Evolutionary conservation across 2,113 vertebrate species (phyloP).

Genomic region (Clarias batrachus): DNA sequence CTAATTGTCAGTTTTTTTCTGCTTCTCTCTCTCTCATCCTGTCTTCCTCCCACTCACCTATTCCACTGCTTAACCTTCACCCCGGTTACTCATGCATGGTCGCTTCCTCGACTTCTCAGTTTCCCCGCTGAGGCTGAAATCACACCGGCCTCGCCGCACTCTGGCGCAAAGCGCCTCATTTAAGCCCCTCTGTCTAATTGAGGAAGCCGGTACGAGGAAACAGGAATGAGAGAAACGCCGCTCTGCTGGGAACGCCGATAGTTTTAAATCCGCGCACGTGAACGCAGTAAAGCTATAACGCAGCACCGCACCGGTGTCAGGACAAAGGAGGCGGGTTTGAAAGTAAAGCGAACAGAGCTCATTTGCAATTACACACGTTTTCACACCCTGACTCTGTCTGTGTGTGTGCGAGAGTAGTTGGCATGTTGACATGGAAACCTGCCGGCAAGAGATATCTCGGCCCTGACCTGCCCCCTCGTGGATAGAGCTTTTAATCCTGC

Average conservation of each 20-base stretch:
- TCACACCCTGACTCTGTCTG: not conserved
- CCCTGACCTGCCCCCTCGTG: constrained; percentile 6
- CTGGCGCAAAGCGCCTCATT: not conserved
- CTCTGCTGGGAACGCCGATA: not conserved
- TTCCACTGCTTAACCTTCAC: constrained; percentile 16
- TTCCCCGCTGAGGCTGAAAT: not conserved
- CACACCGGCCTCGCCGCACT: not conserved
- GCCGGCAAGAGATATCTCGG: constrained; percentile 10
- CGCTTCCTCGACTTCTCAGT: not conserved
- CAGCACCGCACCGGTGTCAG: not conserved
- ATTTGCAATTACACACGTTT: not conserved
- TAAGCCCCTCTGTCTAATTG: not conserved
- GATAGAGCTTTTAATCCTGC: not conserved
- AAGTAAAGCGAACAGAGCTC: not conserved
- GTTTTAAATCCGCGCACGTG: not conserved
- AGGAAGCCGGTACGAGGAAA: not conserved
- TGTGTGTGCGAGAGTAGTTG: not conserved
- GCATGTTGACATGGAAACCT: constrained; percentile 21
- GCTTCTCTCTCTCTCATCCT: not conserved
- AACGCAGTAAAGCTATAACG: not conserved
- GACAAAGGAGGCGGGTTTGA: not conserved
- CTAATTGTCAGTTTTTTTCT: not conserved
- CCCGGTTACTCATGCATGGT: not conserved
- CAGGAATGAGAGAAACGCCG: not conserved
- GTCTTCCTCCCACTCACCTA: constrained; percentile 23